phyloP scores from a whole-genome alignment of 2,797 vertebrate genomes.

The Enteromius paludinosus region DNA sequence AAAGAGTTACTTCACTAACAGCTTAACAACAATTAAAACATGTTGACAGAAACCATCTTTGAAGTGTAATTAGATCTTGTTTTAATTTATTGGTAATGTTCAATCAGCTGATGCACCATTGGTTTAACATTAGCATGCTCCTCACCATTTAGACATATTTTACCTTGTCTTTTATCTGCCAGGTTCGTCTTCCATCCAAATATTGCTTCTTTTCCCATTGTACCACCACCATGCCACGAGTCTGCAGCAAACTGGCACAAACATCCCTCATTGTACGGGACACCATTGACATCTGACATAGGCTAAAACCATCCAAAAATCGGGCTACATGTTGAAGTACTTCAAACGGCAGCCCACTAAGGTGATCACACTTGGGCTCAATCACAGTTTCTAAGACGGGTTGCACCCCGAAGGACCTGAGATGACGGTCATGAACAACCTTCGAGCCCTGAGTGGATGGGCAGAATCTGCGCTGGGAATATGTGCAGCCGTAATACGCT shows the following conservation, averaged over 20 bases:
- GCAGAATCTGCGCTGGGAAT: conserved; percentile 94
- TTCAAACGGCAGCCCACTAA: conserved; percentile 92
- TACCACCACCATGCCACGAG: conserved; percentile 93
- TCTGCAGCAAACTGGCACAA: conserved; percentile 93
- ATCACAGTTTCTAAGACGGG: conserved; percentile 73
- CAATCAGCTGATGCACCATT: neutral
- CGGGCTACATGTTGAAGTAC: conserved; percentile 91
- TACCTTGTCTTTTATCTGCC: conserved; percentile 95
- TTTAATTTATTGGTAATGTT: neutral
- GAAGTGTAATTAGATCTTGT: neutral
- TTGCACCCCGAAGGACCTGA: conserved; percentile 93
- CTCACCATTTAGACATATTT: conserved; percentile 17
- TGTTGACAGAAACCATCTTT: neutral
- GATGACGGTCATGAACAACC: conserved; percentile 90
- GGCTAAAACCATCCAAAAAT: conserved; percentile 95
- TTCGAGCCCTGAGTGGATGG: conserved; percentile 87
- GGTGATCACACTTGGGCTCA: conserved; percentile 83
- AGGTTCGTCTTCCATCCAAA: conserved; percentile 80
- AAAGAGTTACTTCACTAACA: neutral
- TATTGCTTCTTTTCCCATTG: conserved; percentile 88
- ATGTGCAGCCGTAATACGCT: conserved; percentile 97
- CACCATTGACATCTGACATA: conserved; percentile 94
- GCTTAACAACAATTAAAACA: neutral
- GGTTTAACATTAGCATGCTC: neutral
- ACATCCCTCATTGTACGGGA: conserved; percentile 95